A percentile compares a stretch with the other conserved stretches of the same genome.
Conservation (phyloP, 2,113 vertebrate species). For the Columba livia region DNA sequence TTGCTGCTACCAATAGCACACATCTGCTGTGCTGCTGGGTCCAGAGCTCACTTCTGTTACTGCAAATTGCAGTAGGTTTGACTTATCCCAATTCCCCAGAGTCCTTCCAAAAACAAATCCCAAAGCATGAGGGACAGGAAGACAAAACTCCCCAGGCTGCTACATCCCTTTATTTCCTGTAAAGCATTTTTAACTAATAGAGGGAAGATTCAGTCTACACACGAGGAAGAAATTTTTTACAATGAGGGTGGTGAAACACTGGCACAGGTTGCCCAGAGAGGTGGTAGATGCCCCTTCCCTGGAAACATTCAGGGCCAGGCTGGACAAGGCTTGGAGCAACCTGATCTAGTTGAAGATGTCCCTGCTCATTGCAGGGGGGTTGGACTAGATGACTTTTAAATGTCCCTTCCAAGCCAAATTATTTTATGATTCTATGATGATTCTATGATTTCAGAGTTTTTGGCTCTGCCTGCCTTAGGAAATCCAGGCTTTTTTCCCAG, state of each 20-base stretch:
- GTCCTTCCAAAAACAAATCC: not conserved
- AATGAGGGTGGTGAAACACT: too few species aligned
- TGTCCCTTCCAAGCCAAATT: too few species aligned
- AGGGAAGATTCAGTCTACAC: too few species aligned
- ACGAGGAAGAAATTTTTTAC: not conserved
- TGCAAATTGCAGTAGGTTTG: not conserved
- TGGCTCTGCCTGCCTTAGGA: not conserved
- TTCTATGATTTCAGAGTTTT: not conserved
- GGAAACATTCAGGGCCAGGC: too few species aligned
- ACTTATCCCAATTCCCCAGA: not conserved
- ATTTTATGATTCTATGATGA: too few species aligned
- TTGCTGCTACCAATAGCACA: not conserved
- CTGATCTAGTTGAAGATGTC: too few species aligned
- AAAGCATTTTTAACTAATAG: not conserved
- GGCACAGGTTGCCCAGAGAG: too few species aligned
- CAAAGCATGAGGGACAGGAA: not conserved
- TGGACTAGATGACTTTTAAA: too few species aligned
- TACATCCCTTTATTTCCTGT: not conserved
- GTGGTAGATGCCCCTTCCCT: too few species aligned
- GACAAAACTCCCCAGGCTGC: not conserved
- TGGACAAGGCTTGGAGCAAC: too few species aligned
- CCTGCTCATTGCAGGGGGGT: too few species aligned
- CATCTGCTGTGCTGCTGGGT: not conserved
- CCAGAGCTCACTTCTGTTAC: not conserved
- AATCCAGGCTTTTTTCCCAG: not conserved